Conservation (phyloP, 2,797 vertebrate species). For the Mormyrops boulengeri region DNA sequence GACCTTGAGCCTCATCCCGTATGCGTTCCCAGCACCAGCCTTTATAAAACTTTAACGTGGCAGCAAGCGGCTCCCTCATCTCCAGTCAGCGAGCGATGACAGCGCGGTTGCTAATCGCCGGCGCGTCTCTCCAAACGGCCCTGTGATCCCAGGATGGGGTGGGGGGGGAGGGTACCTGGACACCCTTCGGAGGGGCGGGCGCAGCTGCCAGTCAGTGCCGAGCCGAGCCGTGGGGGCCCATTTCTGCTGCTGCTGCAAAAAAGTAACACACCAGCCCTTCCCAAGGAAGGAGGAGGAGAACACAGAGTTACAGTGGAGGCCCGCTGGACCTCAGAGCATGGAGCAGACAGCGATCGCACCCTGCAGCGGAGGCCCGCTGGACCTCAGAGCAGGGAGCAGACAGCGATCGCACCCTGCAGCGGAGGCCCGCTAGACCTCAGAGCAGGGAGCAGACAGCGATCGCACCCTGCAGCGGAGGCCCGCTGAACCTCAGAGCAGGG, state of each 20-base stretch:
- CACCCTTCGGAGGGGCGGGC: not conserved
- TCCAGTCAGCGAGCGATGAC: slow-evolving; percentile 37
- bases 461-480: not conserved
- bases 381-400: not conserved
- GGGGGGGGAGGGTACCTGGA: not conserved
- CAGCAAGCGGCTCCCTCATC: slow-evolving; percentile 39
- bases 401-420: not conserved
- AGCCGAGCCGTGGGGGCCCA: not conserved
- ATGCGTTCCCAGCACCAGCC: slow-evolving; percentile 47
- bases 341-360: not conserved
- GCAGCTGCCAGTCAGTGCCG: not conserved
- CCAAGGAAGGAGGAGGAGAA: not conserved
- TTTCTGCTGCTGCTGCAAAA: slow-evolving; percentile 9
- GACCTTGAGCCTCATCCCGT: slow-evolving; percentile 57
- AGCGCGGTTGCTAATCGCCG: slow-evolving; percentile 48
- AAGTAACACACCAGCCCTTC: not conserved
- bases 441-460: not conserved
- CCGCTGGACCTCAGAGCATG: not conserved
- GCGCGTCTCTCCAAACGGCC: slow-evolving; percentile 34
- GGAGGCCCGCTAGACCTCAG: too few species aligned
- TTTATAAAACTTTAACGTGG: slow-evolving; percentile 56
- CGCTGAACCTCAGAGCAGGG: not conserved
- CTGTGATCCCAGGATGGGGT: slow-evolving; percentile 41
- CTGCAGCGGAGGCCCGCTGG: not conserved
- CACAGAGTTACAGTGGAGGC: not conserved